A percentile compares a stretch with the other conserved stretches of the same genome.
Evolutionary conservation across 1,140 invertebrate species (phyloP).

Genomic region (Argopecten irradians): DNA sequence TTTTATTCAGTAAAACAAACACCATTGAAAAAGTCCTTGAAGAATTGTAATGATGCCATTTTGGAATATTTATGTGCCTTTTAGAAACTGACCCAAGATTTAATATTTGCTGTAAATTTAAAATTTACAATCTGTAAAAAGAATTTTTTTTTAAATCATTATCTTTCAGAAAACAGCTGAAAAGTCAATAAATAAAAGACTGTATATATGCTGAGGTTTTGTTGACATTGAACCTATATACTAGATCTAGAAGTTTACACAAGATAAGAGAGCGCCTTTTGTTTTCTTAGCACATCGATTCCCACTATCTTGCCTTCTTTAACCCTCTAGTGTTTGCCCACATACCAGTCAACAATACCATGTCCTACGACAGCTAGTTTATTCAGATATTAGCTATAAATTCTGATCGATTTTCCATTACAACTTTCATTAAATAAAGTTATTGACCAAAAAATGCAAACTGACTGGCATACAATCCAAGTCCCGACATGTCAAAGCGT

Average conservation of each 20-base stretch:
- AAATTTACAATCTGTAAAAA: background rate
- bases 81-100: too few species aligned
- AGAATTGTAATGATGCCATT: too few species aligned
- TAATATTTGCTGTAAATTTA: too few species aligned
- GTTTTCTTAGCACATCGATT: constrained; percentile 52
- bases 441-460: constrained; percentile 50
- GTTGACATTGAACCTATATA: constrained; percentile 47
- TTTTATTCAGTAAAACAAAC: background rate
- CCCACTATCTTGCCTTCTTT: constrained; percentile 34
- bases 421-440: constrained; percentile 55
- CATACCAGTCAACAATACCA: constrained; percentile 44
- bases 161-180: constrained; percentile 1
- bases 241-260: constrained; percentile 41
- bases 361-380: constrained; percentile 43
- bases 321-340: constrained; percentile 49
- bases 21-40: background rate
- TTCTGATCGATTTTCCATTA: constrained; percentile 52
- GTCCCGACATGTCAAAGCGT: background rate
- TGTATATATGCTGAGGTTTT: constrained; percentile 16
- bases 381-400: constrained; percentile 53
- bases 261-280: constrained; percentile 38
- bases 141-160: background rate
- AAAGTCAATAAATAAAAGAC: constrained; percentile 10
- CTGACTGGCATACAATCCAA: constrained; percentile 15
- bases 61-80: background rate